These are phyloP conservation scores for Chydorus sphaericus DNA, from an alignment of 2,888 invertebrate genomes.

Conservation along the genomic window DNA sequence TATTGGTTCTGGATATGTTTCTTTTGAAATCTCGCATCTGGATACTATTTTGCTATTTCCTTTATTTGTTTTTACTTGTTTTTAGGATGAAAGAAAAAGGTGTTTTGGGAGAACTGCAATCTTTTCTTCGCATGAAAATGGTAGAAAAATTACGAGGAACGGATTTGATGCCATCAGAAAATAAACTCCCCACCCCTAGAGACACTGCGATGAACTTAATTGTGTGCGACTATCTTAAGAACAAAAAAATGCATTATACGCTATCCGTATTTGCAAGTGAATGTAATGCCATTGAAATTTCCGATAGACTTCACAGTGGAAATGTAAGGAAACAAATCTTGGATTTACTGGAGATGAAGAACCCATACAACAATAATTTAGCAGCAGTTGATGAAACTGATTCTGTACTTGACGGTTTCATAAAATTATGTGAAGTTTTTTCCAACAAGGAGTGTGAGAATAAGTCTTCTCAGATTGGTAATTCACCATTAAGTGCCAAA, in stretches of 20 bases:
- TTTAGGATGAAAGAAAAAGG: slow-evolving; percentile 11
- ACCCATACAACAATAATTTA: neutral
- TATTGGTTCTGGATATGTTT: too few species aligned
- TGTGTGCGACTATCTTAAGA: slow-evolving; percentile 3
- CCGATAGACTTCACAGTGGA: neutral
- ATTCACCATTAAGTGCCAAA: neutral
- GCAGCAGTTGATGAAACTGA: neutral
- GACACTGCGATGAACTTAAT: neutral
- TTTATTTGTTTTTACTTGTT: too few species aligned
- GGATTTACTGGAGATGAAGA: neutral
- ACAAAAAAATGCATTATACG: neutral
- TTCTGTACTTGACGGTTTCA: neutral
- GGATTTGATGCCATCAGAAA: neutral
- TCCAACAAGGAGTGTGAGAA: neutral
- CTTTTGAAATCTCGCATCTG: too few species aligned
- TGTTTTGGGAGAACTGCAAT: slow-evolving; percentile 3
- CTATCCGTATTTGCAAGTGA: slow-evolving; percentile 5
- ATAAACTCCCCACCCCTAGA: neutral
- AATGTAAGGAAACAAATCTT: neutral
- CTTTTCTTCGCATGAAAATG: slow-evolving; percentile 8
- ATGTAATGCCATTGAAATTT: neutral
- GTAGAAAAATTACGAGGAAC: neutral
- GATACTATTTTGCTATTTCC: too few species aligned
- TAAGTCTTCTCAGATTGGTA: neutral
- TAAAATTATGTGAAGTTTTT: neutral